Evolutionary conservation across 2,888 invertebrate genomes (phyloP).

Genomic region (Nemoura dubitans): DNA sequence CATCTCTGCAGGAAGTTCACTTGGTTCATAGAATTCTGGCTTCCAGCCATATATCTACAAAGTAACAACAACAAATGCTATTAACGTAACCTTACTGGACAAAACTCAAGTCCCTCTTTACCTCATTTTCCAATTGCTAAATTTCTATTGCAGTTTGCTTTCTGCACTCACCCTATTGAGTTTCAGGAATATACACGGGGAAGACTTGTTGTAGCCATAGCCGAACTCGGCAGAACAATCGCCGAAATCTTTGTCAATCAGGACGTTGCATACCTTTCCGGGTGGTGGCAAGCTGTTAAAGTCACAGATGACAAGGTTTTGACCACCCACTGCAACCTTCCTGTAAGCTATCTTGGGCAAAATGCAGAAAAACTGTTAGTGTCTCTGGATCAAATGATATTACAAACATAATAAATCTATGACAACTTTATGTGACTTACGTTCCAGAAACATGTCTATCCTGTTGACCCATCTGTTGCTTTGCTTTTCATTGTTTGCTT

Average conservation of each 20-base stretch:
- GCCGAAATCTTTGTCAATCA: slow-evolving; percentile 60
- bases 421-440: slow-evolving; percentile 61
- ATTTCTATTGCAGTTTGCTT: background rate
- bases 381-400: background rate
- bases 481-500: slow-evolving; percentile 63
- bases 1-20: slow-evolving; percentile 69
- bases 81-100: background rate
- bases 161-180: slow-evolving; percentile 73
- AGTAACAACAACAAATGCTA: slow-evolving; percentile 7
- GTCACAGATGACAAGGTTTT: slow-evolving; percentile 66
- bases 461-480: slow-evolving; percentile 65
- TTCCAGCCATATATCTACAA: slow-evolving; percentile 77
- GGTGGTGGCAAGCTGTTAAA: slow-evolving; percentile 61
- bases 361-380: background rate
- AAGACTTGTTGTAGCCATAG: slow-evolving; percentile 77
- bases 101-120: background rate
- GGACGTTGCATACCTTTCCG: slow-evolving; percentile 67
- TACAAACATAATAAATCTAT: background rate
- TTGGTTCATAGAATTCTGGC: slow-evolving; percentile 69
- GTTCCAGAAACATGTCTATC: slow-evolving; percentile 66
- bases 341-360: slow-evolving; percentile 21
- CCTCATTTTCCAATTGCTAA: background rate
- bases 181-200: slow-evolving; percentile 86
- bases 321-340: slow-evolving; percentile 59
- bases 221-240: slow-evolving; percentile 63